Evolutionary conservation across 1,140 invertebrate genomes (phyloP), one percentile per base, ranked within the genome.

Genomic region (Cydia pomonella): DNA sequence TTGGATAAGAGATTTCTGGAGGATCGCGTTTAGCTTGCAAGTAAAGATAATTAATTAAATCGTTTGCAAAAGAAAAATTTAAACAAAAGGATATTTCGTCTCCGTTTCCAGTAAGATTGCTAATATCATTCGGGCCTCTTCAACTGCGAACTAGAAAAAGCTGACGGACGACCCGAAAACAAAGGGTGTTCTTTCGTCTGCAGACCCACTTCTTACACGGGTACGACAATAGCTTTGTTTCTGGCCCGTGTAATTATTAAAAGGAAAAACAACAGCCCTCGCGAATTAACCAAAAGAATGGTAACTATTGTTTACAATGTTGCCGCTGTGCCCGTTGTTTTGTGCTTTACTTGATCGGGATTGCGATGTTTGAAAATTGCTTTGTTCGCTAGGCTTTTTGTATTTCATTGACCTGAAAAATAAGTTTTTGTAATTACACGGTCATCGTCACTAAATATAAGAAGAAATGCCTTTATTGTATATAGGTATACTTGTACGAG

Each of bases 221-320:
- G n/a, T 9, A 33, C 25, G 25, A 66, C 64, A 69, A 69, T 69
- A 21, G 64, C 64, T 69, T 69, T 69, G 64, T 69, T 18, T 38
- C 64, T 69, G 64, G 64, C 27, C 64, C 64, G 64, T 69, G 64
- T 69, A 69, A 69, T 69, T 69, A 69, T 69, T 69, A 69, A 69
- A 69, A 69, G 64, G 64, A 69, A 69, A 69, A 69, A 69, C 64
- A 69, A 69, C 64, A 38, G 63, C 12, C 13, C 63, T 66, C 27
- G 64, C 33, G 64, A 69, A 69, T 69, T 69, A 69, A 69, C 64
- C 64, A 33, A 69, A 69, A 69, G 64, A 69, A 69, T 69, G 29
- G 64, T 69, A 69, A 69, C 64, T 69, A 69, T 69, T 69, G 64
- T 69, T 13, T 69, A 69, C 64, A 41, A 69, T 41, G 64, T 69